Base-by-base conservation (phyloP, 2,888 invertebrate species). In the Syritta pipiens region DNA sequence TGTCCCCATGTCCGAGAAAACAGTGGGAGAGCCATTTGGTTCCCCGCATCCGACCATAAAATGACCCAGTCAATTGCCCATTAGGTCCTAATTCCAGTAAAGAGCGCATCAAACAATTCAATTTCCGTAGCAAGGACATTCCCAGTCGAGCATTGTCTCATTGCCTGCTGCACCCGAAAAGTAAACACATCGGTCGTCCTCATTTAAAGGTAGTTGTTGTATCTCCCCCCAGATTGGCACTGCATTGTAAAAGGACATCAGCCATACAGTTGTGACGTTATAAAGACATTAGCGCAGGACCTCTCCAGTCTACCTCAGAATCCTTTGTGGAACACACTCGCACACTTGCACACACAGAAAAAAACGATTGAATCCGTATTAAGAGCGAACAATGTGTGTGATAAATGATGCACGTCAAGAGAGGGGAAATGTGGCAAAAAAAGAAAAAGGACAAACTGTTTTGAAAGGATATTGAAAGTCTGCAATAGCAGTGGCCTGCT, bases 21-120 rank as follows among this genome's bases (percentile, higher is more conserved):
- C 72, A 77, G 57, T 74, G 62, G 74, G 51, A 62, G 49, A 68
- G 57, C 69, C 35, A 42, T 53, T n/a, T 46, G 60, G 24, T 35
- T 53, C 69, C 55, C 62, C 69, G 57, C 74, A 79, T 74, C 74
- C 82, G 71, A 82, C 81, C 82, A 82, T 82, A 81, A 83, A 81
- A 82, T 81, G 81, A 81, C 82, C 72, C 60, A 71, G 77, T 74
- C 81, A 82, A 82, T 76, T 81, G 81, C 76, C 79, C 79, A 79
- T 81, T 77, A 83, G 60, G 20, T 37, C 62, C 67, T 67, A 79
- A 79, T 79, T 67, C 72, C 35, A 55, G 44, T 30, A 57, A 60
- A 79, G 72, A 67, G 68, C 77, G 48, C 72, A 51, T 60, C 77
- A 77, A 72, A 79, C 79, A 74, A 68, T 68, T 74, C 55, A 68